Conservation (phyloP, 2,888 invertebrate species). For the Neoascia interrupta region DNA sequence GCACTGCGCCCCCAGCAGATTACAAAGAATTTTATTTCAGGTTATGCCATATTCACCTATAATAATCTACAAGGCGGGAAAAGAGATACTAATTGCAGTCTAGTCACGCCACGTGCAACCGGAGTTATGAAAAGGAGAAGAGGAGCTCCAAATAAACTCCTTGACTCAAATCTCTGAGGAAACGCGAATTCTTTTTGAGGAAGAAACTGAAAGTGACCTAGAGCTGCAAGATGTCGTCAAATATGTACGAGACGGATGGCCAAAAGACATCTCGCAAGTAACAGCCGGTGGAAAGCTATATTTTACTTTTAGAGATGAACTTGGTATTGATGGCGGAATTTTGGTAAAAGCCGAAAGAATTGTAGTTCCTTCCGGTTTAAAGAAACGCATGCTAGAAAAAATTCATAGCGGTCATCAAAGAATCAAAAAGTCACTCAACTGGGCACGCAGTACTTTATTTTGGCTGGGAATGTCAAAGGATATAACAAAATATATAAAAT, state of each 20-base stretch:
- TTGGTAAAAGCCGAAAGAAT: neutral
- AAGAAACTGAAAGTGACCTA: neutral
- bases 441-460: neutral
- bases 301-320: neutral
- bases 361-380: neutral
- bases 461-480: neutral
- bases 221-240: neutral
- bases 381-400: neutral
- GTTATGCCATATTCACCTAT: conserved; percentile 70
- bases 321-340: neutral
- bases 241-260: neutral
- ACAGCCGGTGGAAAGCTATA: too few relatives aligned
- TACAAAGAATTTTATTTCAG: conserved; percentile 72
- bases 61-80: conserved; percentile 71
- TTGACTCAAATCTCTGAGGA: too few relatives aligned
- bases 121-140: too few relatives aligned
- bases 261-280: neutral
- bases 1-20: conserved; percentile 52
- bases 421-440: neutral
- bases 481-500: neutral
- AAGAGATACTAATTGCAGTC: conserved; percentile 70
- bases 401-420: neutral
- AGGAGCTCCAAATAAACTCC: too few relatives aligned
- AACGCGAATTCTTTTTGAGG: too few relatives aligned
- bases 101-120: too few relatives aligned